phyloP scores from a whole-genome alignment of 2,797 vertebrate species.

The Numenius phaeopus region DNA sequence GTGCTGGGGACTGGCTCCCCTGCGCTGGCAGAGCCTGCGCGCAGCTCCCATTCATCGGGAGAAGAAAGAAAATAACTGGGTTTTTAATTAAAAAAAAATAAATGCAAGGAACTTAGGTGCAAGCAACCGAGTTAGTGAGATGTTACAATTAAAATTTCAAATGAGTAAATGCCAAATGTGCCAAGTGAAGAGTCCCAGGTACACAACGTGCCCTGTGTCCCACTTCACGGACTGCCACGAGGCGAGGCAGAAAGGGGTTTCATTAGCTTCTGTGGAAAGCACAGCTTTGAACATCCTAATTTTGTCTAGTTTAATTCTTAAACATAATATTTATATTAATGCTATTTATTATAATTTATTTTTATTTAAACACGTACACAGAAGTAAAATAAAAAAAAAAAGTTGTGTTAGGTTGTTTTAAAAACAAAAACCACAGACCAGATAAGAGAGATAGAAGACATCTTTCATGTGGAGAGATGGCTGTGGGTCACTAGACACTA shows the following conservation, averaged over 20 bases:
- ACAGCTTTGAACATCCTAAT: neutral
- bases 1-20: neutral
- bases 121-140: neutral
- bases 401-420: neutral
- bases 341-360: neutral
- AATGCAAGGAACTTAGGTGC: neutral
- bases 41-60: neutral
- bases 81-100: neutral
- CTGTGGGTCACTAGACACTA: neutral
- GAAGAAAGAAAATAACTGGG: neutral
- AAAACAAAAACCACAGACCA: constrained; percentile 6
- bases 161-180: neutral
- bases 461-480: constrained; percentile 3
- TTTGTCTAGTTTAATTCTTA: neutral
- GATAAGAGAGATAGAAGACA: neutral
- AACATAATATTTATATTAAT: constrained; percentile 16
- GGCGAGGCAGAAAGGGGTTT: neutral
- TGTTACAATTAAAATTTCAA: neutral
- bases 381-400: neutral
- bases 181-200: neutral
- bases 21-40: fast-evolving
- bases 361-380: neutral
- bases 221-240: neutral
- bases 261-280: neutral
- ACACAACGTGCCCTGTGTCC: fast-evolving